A percentile compares a stretch with the other conserved stretches of the same genome.
Evolutionary conservation across 1,140 invertebrate species (phyloP).

Genomic region (Sycobia sp.): DNA sequence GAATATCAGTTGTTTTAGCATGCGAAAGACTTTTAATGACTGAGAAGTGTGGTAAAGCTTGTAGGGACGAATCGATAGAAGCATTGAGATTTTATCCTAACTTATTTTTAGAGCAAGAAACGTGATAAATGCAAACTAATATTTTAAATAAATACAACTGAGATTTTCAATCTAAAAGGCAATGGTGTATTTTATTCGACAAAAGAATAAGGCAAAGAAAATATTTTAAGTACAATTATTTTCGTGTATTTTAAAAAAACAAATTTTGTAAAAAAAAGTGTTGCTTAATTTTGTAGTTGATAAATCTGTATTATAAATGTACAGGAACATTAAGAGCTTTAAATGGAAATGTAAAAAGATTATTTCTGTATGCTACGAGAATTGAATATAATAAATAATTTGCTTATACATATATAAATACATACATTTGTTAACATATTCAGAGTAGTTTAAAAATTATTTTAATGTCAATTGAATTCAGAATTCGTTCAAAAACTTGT

Average conservation of each 20-base stretch:
- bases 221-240: slow-evolving; percentile 18
- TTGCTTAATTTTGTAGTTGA: slow-evolving; percentile 24
- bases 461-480: not conserved
- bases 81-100: slow-evolving; percentile 93
- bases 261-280: slow-evolving; percentile 12
- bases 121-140: slow-evolving; percentile 39
- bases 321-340: slow-evolving; percentile 16
- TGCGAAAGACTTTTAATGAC: slow-evolving; percentile 83
- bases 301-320: slow-evolving; percentile 7
- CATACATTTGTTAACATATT: not conserved
- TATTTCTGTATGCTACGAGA: slow-evolving; percentile 5
- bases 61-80: slow-evolving; percentile 92
- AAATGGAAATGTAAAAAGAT: slow-evolving; percentile 18
- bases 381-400: slow-evolving; percentile 17
- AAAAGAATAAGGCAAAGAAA: slow-evolving; percentile 12
- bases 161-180: slow-evolving; percentile 11
- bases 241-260: slow-evolving; percentile 25
- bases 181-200: slow-evolving; percentile 8
- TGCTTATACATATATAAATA: not conserved
- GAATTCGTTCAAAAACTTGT: too few relatives aligned
- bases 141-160: not conserved
- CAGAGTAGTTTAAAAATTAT: not conserved
- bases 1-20: slow-evolving; percentile 86
- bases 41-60: slow-evolving; percentile 84
- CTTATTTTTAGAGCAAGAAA: slow-evolving; percentile 67